These are phyloP conservation scores for Eupithecia insigniata DNA, from an alignment of 2,888 invertebrate species.

Conservation along the genomic window DNA sequence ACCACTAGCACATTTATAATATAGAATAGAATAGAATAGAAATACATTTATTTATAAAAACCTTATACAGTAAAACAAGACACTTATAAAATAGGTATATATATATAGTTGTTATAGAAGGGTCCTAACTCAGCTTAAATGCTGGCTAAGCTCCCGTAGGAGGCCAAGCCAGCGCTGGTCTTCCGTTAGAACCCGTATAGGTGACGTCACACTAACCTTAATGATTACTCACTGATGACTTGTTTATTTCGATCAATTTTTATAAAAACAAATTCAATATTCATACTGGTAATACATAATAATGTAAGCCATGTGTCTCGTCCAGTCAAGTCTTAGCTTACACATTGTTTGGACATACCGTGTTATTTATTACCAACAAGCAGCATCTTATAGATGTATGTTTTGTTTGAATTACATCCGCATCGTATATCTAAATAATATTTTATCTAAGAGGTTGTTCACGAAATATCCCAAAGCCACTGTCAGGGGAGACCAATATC, in stretches of 20 bases:
- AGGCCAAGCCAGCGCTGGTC: too few species aligned
- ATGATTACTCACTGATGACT: too few species aligned
- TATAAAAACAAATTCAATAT: not conserved
- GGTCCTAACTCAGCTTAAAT: too few species aligned
- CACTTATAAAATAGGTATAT: too few species aligned
- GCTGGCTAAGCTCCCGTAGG: too few species aligned
- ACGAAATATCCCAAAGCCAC: not conserved
- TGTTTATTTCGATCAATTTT: not conserved
- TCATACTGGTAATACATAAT: not conserved
- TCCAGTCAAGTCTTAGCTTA: constrained; percentile 3
- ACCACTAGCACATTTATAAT: too few species aligned
- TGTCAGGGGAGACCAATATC: not conserved
- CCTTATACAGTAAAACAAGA: too few species aligned
- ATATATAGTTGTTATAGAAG: too few species aligned
- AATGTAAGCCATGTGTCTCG: constrained; percentile 29
- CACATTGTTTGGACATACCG: constrained; percentile 14
- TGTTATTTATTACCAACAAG: not conserved
- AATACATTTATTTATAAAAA: too few species aligned
- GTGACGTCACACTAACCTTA: too few species aligned
- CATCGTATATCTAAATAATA: not conserved
- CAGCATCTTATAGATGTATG: not conserved
- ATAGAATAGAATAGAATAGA: too few species aligned
- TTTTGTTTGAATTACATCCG: not conserved
- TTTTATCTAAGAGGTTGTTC: not conserved
- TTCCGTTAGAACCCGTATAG: too few species aligned